A percentile compares a stretch with the other conserved stretches of the same genome.
Conservation (phyloP, 2,888 invertebrate genomes). For the Orthosia gracilis region DNA sequence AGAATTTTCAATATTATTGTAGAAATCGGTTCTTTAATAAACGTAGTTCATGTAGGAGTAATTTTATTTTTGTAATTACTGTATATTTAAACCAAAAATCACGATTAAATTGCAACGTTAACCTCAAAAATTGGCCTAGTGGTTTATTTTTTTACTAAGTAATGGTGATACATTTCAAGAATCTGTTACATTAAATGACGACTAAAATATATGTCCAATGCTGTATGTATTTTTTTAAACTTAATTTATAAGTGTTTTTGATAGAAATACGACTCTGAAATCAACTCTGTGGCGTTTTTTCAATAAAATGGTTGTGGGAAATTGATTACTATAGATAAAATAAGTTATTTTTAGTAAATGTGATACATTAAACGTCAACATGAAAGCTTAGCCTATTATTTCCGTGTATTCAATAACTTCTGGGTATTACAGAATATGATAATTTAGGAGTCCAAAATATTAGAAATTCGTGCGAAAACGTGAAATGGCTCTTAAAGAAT, state of each 20-base stretch:
- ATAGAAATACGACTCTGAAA: constrained; percentile 1
- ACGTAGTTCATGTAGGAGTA: no score
- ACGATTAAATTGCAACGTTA: no score
- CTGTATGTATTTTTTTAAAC: background rate
- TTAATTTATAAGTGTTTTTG: background rate
- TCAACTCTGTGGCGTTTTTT: constrained; percentile 2
- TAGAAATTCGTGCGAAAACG: constrained; percentile 1
- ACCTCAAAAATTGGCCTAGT: background rate
- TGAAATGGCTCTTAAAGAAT: constrained; percentile 1
- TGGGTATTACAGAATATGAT: background rate
- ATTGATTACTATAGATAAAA: background rate
- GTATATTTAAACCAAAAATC: no score
- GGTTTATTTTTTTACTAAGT: background rate
- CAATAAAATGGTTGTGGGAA: constrained; percentile 3
- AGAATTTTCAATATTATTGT: no score
- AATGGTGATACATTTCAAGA: background rate
- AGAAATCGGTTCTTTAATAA: no score
- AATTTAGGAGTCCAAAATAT: background rate
- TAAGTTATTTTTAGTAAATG: background rate
- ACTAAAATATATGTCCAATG: background rate
- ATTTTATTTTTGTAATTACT: no score
- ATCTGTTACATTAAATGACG: background rate
- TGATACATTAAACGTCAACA: constrained; percentile 1
- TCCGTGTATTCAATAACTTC: background rate
- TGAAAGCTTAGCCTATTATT: background rate